These are phyloP conservation scores for Chironomus striatipennis DNA, from an alignment of 1,140 invertebrate genomes.

Conservation along the genomic window DNA sequence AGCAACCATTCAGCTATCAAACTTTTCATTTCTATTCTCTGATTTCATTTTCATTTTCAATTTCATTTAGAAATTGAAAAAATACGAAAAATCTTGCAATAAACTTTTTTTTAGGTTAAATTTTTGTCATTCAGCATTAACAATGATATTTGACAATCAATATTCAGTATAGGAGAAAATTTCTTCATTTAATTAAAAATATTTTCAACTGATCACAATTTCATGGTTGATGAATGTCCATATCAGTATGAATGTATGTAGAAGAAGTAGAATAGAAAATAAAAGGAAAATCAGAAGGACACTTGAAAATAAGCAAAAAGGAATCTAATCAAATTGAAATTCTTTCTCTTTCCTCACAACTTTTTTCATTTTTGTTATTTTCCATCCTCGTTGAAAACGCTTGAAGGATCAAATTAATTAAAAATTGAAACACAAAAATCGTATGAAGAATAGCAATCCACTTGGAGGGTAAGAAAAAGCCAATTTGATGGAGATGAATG, in stretches of 20 bases:
- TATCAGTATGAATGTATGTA: no score
- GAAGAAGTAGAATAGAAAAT: neutral
- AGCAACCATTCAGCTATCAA: no score
- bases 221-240: neutral
- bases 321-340: slow-evolving; percentile 21
- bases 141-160: neutral
- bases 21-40: no score
- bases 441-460: neutral
- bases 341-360: neutral
- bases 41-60: neutral
- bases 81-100: no score
- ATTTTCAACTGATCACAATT: slow-evolving; percentile 1
- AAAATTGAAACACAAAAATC: slow-evolving; percentile 7
- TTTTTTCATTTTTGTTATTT: no score
- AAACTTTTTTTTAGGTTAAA: no score
- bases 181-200: slow-evolving; percentile 4
- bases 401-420: slow-evolving; percentile 21
- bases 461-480: neutral
- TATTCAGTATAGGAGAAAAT: neutral
- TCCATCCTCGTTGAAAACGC: neutral
- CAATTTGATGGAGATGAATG: slow-evolving; percentile 15
- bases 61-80: neutral
- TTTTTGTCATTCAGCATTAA: no score
- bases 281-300: neutral
- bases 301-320: neutral